These are phyloP conservation scores for Ataeniobius toweri DNA, from an alignment of 2,797 vertebrate species.

Conservation along the genomic window DNA sequence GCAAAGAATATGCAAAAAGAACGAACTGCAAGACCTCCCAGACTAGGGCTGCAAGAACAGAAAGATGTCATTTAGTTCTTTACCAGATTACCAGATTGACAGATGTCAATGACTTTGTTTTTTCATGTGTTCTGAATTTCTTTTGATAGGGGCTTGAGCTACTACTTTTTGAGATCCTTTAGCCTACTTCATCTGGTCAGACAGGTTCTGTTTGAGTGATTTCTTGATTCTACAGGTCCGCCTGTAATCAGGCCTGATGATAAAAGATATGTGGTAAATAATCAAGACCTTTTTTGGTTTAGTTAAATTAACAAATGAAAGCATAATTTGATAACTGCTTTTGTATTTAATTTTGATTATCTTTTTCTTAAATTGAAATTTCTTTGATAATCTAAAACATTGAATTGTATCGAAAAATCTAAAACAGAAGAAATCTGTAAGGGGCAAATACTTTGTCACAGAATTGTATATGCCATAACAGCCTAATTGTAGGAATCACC, in stretches of 20 bases:
- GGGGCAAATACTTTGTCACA: background rate
- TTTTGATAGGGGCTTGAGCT: background rate
- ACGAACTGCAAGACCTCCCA: background rate
- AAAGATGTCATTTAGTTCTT: background rate
- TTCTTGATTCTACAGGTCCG: background rate
- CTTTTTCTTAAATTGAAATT: conserved; percentile 21
- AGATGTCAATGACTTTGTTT: background rate
- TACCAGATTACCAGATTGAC: background rate
- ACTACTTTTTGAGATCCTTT: background rate
- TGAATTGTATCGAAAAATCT: background rate
- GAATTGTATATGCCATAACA: background rate
- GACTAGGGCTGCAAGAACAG: background rate
- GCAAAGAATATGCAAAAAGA: background rate
- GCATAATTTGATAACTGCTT: too few species aligned
- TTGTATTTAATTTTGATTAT: background rate
- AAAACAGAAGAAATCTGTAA: background rate
- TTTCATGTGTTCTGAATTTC: background rate
- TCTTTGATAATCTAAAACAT: conserved; percentile 5
- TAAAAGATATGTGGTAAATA: background rate
- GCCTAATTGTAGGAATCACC: background rate
- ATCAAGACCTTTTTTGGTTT: background rate
- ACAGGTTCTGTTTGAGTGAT: background rate
- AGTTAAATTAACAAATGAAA: background rate
- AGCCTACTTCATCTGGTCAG: background rate
- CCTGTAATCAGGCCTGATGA: background rate